Evolutionary conservation across 2,113 vertebrate genomes (phyloP), one percentile per base, ranked within the genome.

Genomic region (Leucopternis melanops): DNA sequence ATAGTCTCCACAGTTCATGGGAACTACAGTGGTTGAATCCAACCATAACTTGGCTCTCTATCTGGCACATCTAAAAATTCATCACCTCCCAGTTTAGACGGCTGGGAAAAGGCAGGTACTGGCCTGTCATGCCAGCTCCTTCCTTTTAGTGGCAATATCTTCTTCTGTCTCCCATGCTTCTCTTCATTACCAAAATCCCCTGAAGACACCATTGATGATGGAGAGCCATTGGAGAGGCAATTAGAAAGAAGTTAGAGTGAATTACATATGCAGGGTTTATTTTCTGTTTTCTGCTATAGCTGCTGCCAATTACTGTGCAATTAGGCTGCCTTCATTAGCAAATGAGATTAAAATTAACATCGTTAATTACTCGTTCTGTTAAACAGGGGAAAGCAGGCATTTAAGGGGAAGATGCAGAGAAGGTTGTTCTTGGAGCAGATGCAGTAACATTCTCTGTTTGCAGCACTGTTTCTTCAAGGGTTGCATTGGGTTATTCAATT

Each of bases 341-440:
- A 98, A 98, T 98, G 97, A 98, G 98, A 98, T 98, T 98, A 98
- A 98, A 98, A 98, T 98, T 98, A 98, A 98, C 98, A 98, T 97
- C 78, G 97, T 98, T 98, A 98, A 98, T 98, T 98, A 98, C 97
- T 95, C 62, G 80, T 98, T 98, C 96, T 94, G 97, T 98, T 98
- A 97, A 97, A 96, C 95, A 96, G 97, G 66, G 67, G 94, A 94
- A 95, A 96, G 96, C 47, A 40, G 49, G 81, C 96, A 14, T 72
- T 92, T 87, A 45, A 88, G 19, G 36, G 91, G 70, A 86, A 88
- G 81, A 93, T 29, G 32, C 50, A 40, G 88, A 63, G 87, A 81
- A 82, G 91, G 65, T 67, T 75, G 74, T 44, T 87, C 94, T 79
- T 50, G 26, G 72, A 96, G 88, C 92, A 96, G 88, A 95, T 70